phyloP scores from a whole-genome alignment of 2,797 vertebrate genomes.

The Sternarchorhynchus goeldii region DNA sequence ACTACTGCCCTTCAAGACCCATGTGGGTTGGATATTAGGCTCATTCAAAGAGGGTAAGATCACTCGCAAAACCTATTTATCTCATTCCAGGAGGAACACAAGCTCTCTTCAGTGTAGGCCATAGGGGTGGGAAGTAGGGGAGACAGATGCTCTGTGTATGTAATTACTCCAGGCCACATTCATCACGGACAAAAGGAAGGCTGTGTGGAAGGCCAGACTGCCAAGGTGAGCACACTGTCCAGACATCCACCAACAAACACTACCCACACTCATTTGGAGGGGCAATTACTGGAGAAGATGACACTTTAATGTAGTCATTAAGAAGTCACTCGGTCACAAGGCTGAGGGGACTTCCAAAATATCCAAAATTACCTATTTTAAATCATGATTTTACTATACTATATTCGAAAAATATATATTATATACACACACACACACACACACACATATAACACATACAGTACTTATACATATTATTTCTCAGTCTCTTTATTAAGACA shows the following conservation, averaged over 20 bases:
- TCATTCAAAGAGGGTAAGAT: conserved; percentile 63
- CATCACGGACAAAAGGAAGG: conserved; percentile 67
- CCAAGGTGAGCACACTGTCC: conserved; percentile 46
- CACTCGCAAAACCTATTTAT: conserved; percentile 65
- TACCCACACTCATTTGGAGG: conserved; percentile 34
- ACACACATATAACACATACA: too few species aligned
- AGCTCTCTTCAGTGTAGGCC: conserved; percentile 49
- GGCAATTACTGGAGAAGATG: conserved; percentile 56
- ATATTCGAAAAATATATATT: too few species aligned
- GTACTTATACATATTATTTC: too few species aligned
- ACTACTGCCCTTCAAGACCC: neutral
- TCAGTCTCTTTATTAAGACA: too few species aligned
- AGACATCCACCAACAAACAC: conserved; percentile 65
- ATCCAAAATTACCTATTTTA: neutral
- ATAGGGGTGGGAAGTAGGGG: conserved; percentile 64
- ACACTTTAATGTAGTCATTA: conserved; percentile 20
- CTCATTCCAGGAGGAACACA: conserved; percentile 48
- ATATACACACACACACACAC: too few species aligned
- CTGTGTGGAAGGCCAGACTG: conserved; percentile 66
- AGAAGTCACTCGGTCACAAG: neutral
- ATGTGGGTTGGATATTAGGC: conserved; percentile 56
- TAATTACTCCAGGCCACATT: conserved; percentile 70
- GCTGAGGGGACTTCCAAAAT: conserved; percentile 4
- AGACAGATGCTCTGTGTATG: conserved; percentile 76
- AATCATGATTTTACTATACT: neutral